Conservation (phyloP, 1,140 invertebrate species). For the Pogonognathellus flavescens region DNA sequence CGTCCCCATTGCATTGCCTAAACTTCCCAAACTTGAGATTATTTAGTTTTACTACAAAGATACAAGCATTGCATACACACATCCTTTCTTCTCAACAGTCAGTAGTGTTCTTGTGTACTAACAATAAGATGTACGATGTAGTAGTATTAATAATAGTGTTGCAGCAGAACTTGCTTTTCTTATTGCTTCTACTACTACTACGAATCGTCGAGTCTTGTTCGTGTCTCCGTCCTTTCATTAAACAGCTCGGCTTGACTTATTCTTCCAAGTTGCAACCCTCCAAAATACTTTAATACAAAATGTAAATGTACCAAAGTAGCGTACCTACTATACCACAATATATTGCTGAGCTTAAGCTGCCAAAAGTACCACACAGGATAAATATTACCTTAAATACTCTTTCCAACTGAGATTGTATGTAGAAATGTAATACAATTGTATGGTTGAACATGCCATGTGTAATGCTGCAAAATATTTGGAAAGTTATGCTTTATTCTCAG, state of each 20-base stretch:
- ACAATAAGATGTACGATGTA: not conserved
- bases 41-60: conserved; percentile 10
- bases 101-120: not conserved
- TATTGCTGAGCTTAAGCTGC: too few species aligned
- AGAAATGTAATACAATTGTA: too few species aligned
- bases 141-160: too few species aligned
- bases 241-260: conserved; percentile 29
- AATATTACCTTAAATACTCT: too few species aligned
- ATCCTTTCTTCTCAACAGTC: not conserved
- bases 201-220: conserved; percentile 11
- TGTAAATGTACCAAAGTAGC: too few species aligned
- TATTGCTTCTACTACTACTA: not conserved
- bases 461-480: too few species aligned
- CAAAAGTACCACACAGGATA: too few species aligned
- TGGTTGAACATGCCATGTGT: too few species aligned
- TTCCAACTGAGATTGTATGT: too few species aligned
- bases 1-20: conserved; percentile 10
- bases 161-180: conserved; percentile 10
- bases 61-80: not conserved
- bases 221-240: conserved; percentile 23
- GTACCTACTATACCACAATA: too few species aligned
- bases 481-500: too few species aligned
- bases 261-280: not conserved
- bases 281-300: too few species aligned
- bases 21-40: conserved; percentile 32